Evolutionary conservation across 1,140 invertebrate species (phyloP), one percentile per base, ranked within the genome.

Genomic region (Zelostemma sp.): DNA sequence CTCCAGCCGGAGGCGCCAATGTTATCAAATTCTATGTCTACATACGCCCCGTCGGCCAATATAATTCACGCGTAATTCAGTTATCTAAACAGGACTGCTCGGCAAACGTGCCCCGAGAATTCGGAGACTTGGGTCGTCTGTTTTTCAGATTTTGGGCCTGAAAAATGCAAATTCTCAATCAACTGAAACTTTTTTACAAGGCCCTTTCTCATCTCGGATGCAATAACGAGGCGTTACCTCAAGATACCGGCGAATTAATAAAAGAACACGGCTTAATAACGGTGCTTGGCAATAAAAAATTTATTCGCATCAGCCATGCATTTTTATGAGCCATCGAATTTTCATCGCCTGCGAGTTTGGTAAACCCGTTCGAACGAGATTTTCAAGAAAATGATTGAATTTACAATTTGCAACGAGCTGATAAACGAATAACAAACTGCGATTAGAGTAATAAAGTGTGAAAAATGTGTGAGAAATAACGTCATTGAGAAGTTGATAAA

Each of bases 1-100:
- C 41, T 25, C 55, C 50, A 58, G 73, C 69, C 55, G 43, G 72
- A 74, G 76, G 74, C 74, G 66, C 54, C 77, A 75, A 78, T 79
- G 76, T 78, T 79, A 81, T 81, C 76, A 75, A 80, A 81, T 81
- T 81, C 80, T 78, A 77, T 79, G 74, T 74, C 71, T 71, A 73
- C 73, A 68, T 71, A 77, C 65, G 77, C 77, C 76, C 78, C 78
- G 67, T 60, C 73, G 73, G 72, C 74, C 75, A 77, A 81, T 83
- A 81, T 35, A 35, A 82, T 79, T 83, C 80, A 81, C 78, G 75
- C 66, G 75, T 80, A 78, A 83, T 83, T 81, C 79, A 78, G 76
- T 83, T 81, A 80, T 81, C 77, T 80, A 77, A 78, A 80, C 78
- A 79, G 78, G 75, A 75, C 72, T 75, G 54, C 63, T 47, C 38